Evolutionary conservation across 1,140 invertebrate species (phyloP).

Genomic region (Oscheius sp.): DNA sequence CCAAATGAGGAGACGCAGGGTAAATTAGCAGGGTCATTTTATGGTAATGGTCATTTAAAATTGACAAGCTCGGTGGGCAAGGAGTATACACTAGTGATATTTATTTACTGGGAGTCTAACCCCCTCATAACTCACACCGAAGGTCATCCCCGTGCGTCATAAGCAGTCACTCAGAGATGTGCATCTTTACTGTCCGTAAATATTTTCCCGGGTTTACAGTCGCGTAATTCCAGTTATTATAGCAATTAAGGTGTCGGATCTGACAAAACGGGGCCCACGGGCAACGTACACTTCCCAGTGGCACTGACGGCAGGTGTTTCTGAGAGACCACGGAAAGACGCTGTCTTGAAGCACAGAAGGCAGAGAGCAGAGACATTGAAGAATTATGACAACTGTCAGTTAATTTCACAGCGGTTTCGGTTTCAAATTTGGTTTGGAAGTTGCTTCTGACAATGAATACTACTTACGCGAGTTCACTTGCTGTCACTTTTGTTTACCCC

Average conservation of each 20-base stretch:
- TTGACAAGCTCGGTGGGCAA: too few species aligned
- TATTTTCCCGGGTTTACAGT: not conserved
- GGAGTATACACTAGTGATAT: too few species aligned
- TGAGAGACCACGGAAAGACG: too few species aligned
- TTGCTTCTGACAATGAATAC: not conserved
- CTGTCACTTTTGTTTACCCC: too few species aligned
- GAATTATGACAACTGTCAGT: not conserved
- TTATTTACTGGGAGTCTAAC: too few species aligned
- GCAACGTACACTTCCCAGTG: not conserved
- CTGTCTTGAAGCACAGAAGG: not conserved
- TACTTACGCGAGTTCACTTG: not conserved
- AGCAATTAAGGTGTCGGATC: not conserved
- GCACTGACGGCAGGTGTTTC: too few species aligned
- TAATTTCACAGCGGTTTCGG: not conserved
- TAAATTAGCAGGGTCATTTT: not conserved
- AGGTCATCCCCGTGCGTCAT: not conserved
- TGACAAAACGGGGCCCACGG: not conserved
- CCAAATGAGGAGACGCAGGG: not conserved
- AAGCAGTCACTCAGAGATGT: not conserved
- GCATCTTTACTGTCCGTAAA: constrained; percentile 1
- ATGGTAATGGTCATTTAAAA: not conserved
- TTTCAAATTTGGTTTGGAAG: not conserved
- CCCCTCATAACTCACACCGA: too few species aligned
- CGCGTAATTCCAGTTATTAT: not conserved
- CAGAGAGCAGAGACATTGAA: too few species aligned